Evolutionary conservation across 1,140 invertebrate species (phyloP).

Genomic region (Nephotettix cincticeps): DNA sequence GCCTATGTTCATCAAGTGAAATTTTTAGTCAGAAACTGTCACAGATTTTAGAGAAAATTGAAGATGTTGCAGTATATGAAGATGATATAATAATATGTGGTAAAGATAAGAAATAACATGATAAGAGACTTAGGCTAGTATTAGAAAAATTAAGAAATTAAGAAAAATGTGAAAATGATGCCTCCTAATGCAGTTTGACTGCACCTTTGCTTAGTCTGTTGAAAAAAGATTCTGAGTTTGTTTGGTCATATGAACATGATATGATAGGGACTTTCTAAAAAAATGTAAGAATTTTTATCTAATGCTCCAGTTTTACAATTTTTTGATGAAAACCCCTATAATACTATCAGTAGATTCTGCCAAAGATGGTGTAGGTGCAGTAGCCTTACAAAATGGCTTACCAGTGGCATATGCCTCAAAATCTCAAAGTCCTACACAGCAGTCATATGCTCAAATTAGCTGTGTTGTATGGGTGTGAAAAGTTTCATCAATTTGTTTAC

Average conservation of each 20-base stretch:
- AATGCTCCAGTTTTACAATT: background rate
- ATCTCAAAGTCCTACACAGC: background rate
- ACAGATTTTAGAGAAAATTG: slow-evolving; percentile 7
- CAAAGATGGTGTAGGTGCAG: slow-evolving; percentile 11
- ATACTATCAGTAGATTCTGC: background rate
- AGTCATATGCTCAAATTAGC: slow-evolving; percentile 4
- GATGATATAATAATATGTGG: background rate
- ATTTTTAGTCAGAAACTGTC: background rate
- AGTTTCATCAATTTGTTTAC: background rate
- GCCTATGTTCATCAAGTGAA: background rate
- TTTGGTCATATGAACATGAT: slow-evolving; percentile 10
- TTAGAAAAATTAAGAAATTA: slow-evolving; percentile 10
- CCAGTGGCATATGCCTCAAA: slow-evolving; percentile 9
- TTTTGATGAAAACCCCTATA: background rate
- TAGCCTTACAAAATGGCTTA: background rate
- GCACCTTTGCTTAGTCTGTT: background rate
- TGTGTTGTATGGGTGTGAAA: background rate
- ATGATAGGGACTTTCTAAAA: background rate
- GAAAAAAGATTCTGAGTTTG: background rate
- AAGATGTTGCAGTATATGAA: background rate
- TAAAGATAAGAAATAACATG: slow-evolving; percentile 5
- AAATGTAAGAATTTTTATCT: background rate
- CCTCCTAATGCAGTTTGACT: background rate
- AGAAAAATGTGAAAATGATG: background rate
- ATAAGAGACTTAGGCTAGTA: background rate